phyloP scores from a whole-genome alignment of 2,888 invertebrate species.

The Pachymerium ferrugineum region DNA sequence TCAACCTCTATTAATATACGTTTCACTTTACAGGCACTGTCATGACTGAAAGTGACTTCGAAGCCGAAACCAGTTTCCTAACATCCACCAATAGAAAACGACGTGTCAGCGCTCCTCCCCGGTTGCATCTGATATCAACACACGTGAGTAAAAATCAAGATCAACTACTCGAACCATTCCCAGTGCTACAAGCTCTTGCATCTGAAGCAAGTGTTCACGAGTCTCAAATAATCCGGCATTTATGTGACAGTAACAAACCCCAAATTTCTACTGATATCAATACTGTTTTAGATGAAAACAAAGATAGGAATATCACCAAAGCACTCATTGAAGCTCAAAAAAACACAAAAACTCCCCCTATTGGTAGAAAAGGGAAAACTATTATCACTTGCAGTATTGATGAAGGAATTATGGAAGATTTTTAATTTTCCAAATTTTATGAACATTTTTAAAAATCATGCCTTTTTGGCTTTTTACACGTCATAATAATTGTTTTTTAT shows the following conservation, averaged over 20 bases:
- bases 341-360: no score
- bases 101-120: constrained; percentile 29
- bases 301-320: no score
- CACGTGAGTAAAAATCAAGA: neutral
- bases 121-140: constrained; percentile 10
- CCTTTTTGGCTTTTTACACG: no score
- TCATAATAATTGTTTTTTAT: no score
- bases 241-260: neutral
- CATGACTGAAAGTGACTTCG: constrained; percentile 33
- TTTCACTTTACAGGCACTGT: constrained; percentile 30
- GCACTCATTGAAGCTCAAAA: no score
- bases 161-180: constrained; percentile 20
- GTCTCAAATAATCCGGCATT: neutral
- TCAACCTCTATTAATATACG: neutral
- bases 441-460: no score
- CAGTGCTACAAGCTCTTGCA: constrained; percentile 28
- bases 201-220: neutral
- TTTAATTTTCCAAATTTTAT: neutral
- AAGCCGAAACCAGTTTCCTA: neutral
- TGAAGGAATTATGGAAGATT: neutral
- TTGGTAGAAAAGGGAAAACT: neutral
- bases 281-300: no score
- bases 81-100: neutral
- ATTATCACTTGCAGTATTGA: neutral
- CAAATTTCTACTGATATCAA: no score